Evolutionary conservation across 2,797 vertebrate genomes (phyloP).

Genomic region (Myiothlypis coronata): DNA sequence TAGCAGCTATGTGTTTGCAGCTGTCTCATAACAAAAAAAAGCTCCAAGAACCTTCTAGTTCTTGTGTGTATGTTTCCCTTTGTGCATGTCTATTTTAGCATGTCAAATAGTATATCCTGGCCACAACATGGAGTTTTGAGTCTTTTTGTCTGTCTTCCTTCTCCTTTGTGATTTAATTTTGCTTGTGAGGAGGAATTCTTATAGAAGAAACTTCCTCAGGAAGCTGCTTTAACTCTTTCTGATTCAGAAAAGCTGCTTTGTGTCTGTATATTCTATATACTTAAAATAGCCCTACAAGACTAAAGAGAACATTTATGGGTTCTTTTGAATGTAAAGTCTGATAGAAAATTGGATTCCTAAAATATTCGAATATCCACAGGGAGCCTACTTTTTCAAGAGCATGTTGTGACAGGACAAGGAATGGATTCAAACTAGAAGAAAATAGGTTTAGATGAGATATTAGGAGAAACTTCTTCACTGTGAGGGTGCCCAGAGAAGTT

Average conservation of each 20-base stretch:
- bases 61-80: not conserved
- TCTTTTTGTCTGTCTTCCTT: not conserved
- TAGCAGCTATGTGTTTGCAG: not conserved
- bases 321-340: not conserved
- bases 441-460: not conserved
- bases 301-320: rapidly evolving
- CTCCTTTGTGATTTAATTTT: not conserved
- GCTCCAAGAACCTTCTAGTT: not conserved
- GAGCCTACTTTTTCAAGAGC: not conserved
- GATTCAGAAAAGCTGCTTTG: not conserved
- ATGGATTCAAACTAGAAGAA: not conserved
- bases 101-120: not conserved
- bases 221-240: not conserved
- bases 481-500: not conserved
- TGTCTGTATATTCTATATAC: not conserved
- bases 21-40: not conserved
- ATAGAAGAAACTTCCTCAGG: not conserved
- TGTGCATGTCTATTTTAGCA: not conserved
- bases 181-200: not conserved
- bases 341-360: not conserved
- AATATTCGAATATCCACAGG: not conserved
- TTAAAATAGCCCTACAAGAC: not conserved
- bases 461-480: not conserved
- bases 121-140: not conserved
- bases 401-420: not conserved